These are phyloP conservation scores for Taxidea taxus DNA, from an alignment of 2,113 vertebrate genomes.

Conservation along the genomic window DNA sequence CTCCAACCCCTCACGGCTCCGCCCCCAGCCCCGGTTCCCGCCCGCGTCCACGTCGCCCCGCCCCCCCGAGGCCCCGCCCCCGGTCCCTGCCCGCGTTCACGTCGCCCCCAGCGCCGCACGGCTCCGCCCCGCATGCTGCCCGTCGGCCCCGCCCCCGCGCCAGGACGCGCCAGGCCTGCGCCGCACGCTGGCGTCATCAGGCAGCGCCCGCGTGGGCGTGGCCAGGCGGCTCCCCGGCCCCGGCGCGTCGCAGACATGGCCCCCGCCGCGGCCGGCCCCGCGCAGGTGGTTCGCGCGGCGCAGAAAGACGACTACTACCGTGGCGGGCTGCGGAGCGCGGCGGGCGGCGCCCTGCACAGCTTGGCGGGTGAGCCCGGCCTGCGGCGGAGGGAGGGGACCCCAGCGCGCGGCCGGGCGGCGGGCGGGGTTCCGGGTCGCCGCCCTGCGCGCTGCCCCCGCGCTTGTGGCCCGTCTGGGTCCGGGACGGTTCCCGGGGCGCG, in stretches of 20 bases:
- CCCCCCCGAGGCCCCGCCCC: background rate
- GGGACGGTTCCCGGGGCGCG: background rate
- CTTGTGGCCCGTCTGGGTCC: background rate
- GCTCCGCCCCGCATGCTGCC: background rate
- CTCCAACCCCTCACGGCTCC: too few species aligned
- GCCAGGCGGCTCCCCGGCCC: rapidly evolving
- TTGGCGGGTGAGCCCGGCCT: slow-evolving; percentile 84
- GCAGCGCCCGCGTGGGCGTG: background rate
- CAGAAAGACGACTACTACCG: slow-evolving; percentile 95
- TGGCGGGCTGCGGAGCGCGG: slow-evolving; percentile 86
- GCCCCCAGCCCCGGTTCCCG: too few species aligned
- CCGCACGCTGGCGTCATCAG: background rate
- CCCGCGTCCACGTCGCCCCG: too few species aligned
- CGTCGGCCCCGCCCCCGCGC: background rate
- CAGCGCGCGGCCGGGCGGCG: background rate
- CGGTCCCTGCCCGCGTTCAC: background rate
- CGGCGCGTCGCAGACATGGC: slow-evolving; percentile 74
- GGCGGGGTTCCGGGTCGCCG: background rate
- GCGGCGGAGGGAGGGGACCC: background rate
- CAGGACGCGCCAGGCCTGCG: background rate
- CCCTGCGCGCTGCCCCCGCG: background rate
- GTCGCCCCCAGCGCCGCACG: background rate
- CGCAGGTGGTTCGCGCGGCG: slow-evolving; percentile 89
- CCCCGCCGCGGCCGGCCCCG: slow-evolving; percentile 81
- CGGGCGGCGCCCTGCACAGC: slow-evolving; percentile 88